phyloP scores from a whole-genome alignment of 1,140 invertebrate genomes.

The Lepidurus arcticus region DNA sequence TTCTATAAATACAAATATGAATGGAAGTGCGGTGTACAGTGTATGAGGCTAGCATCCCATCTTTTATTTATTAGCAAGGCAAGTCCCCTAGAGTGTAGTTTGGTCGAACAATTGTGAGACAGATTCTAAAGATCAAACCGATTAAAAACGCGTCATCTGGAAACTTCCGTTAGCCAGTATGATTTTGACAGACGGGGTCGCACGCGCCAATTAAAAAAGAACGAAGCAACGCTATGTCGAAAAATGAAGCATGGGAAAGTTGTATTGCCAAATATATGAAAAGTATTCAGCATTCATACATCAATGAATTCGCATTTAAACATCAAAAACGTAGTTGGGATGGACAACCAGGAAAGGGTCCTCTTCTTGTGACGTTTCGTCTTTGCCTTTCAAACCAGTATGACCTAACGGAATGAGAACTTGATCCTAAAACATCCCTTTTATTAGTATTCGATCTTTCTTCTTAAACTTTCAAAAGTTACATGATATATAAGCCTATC shows the following conservation, averaged over 20 bases:
- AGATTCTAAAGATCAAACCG: too few relatives aligned
- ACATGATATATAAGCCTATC: constrained; percentile 86
- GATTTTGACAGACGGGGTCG: too few relatives aligned
- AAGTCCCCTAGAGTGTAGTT: too few relatives aligned
- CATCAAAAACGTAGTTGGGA: constrained; percentile 87
- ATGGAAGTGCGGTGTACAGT: too few relatives aligned
- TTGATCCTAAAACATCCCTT: constrained; percentile 62
- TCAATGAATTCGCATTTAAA: constrained; percentile 28
- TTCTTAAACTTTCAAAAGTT: constrained; percentile 45
- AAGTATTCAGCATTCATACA: not conserved
- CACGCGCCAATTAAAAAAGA: too few relatives aligned
- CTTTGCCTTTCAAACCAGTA: constrained; percentile 53
- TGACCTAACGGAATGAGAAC: constrained; percentile 82
- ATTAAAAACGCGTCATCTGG: too few relatives aligned
- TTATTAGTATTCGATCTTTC: constrained; percentile 29
- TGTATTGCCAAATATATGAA: not conserved
- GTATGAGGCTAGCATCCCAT: too few relatives aligned
- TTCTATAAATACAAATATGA: too few relatives aligned
- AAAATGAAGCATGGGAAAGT: not conserved
- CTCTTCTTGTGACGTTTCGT: constrained; percentile 58
- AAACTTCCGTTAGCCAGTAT: too few relatives aligned
- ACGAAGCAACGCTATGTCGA: too few relatives aligned
- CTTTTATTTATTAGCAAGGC: too few relatives aligned
- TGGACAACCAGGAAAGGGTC: constrained; percentile 89
- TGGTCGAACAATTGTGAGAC: too few relatives aligned